phyloP scores from a whole-genome alignment of 1,140 invertebrate species.

The Heliothis virescens region DNA sequence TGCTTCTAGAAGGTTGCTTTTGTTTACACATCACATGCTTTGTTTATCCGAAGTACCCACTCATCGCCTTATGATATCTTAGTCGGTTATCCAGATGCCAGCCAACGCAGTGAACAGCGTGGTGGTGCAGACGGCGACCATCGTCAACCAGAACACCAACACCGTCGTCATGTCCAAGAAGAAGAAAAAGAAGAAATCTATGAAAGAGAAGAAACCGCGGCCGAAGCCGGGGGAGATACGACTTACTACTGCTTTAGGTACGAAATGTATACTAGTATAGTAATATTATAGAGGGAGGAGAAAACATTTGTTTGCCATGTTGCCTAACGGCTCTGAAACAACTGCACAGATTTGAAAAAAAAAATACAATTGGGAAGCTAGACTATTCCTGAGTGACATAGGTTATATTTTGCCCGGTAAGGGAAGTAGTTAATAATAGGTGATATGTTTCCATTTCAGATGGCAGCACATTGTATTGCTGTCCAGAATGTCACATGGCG shows the following conservation, averaged over 20 bases:
- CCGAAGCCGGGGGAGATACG: constrained; percentile 94
- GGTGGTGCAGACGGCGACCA: constrained; percentile 87
- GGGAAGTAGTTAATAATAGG: too few species aligned
- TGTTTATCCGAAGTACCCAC: too few species aligned
- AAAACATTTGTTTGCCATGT: too few species aligned
- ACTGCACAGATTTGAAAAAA: too few species aligned
- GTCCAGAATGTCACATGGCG: constrained; percentile 94
- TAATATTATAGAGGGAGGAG: too few species aligned
- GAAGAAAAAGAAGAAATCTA: constrained; percentile 93
- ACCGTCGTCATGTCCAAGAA: constrained; percentile 88
- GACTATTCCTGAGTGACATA: too few species aligned
- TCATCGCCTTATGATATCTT: too few species aligned
- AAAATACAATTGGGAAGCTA: background rate
- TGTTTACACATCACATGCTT: too few species aligned
- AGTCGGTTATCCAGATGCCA: constrained; percentile 62
- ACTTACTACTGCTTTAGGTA: constrained; percentile 90
- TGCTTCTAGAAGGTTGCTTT: too few species aligned
- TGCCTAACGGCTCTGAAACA: too few species aligned
- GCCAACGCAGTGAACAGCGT: constrained; percentile 80
- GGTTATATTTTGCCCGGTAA: too few species aligned
- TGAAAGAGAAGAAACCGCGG: constrained; percentile 92
- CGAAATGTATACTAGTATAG: constrained; percentile 3
- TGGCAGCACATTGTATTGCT: constrained; percentile 93
- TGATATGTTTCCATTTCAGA: constrained; percentile 84
- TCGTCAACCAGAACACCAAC: constrained; percentile 81